phyloP scores from a whole-genome alignment of 2,797 vertebrate species.

The Balearica regulorum region DNA sequence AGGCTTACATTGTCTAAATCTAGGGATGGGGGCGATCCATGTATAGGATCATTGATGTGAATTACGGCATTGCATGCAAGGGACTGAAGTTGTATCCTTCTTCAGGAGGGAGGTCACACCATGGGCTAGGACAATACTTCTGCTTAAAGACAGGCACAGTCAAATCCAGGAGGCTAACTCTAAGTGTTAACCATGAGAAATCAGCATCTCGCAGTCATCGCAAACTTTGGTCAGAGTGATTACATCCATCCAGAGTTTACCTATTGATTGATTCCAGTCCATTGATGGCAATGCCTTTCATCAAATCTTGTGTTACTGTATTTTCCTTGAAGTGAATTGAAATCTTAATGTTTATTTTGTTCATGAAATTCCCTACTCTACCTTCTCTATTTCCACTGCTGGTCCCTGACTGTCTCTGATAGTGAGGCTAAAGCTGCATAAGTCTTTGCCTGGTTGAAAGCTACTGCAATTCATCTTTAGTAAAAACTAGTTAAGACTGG shows the following conservation, averaged over 20 bases:
- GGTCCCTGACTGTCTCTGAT: background rate
- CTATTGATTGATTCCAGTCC: background rate
- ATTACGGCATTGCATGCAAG: background rate
- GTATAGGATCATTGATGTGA: background rate
- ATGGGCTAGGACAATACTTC: background rate
- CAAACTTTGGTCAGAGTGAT: background rate
- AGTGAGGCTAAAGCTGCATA: background rate
- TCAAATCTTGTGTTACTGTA: background rate
- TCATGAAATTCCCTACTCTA: background rate
- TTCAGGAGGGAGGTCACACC: background rate
- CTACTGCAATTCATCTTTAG: background rate
- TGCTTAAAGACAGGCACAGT: background rate
- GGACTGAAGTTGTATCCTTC: background rate
- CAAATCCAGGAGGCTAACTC: background rate
- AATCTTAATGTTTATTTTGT: background rate
- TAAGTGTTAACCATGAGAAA: background rate
- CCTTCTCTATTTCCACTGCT: background rate
- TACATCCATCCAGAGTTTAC: background rate
- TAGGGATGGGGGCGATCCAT: rapidly evolving
- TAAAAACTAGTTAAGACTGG: background rate
- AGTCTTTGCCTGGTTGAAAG: background rate
- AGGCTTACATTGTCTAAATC: background rate
- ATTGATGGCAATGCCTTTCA: background rate
- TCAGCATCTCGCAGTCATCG: background rate
- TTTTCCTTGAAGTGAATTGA: background rate